Base-by-base conservation (phyloP, 2,113 vertebrate species). In the Dryoscopus gambensis region DNA sequence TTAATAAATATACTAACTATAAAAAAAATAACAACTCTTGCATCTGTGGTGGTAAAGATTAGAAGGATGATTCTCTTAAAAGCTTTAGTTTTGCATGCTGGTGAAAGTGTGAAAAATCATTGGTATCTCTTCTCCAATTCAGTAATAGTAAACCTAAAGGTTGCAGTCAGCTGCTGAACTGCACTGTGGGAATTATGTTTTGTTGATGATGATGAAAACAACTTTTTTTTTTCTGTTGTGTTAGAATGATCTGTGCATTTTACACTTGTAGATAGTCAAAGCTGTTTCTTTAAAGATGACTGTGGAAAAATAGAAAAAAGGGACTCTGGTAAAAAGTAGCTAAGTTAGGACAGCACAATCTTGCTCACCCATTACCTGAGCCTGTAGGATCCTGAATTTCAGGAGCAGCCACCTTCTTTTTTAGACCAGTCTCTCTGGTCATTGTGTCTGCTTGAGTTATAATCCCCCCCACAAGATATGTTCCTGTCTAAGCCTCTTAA, bases 361-460 rank as follows among this genome's bases (percentile, higher is more conserved):
- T 22, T 46, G 35, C 15, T 67, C 15, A 15, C 56, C 28, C 31
- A 6, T 6, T 62, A 1, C 53, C 64, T 17, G 33, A 50, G 39
- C 11, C 50, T 71, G 46, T 25, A 68, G n/a, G 31, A n/a, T 79
- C 49, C 21, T 15, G 27, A 40, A 37, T 13, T 84, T 20, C 31
- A 0, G 1, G 30, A 93, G 39, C 35, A 89, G 14, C 14, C 50
- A 37, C 71, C 11, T 44, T 42, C 16, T 30, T 42, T 42, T 47
- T 59, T 14, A 12, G 20, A 44, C 27, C 23, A 67, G 22, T 31
- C 15, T 70, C 49, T 64, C 47, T 1, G 1, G 13, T 22, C 4
- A 0, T 75, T 0, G 0, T 5, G 21, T 62, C 53, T 57, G 39
- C 23, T 59, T n/a, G 30, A 69, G 18, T 57, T 87, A 6, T 49